Conservation (phyloP, 2,888 invertebrate species). For the Tinea trinotella region DNA sequence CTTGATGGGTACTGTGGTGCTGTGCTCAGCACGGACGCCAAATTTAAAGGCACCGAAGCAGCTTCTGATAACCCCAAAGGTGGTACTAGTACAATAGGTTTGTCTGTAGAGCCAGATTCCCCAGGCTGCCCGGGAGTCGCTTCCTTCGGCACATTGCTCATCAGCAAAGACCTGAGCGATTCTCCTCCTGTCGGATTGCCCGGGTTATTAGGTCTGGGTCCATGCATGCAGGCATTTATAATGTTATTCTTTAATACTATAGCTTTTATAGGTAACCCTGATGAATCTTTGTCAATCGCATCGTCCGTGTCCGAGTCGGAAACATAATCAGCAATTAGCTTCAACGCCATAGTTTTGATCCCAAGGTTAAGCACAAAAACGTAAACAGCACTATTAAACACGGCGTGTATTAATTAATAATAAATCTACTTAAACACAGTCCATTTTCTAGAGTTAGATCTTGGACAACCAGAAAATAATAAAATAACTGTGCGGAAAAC, state of each 20-base stretch:
- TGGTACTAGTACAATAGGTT: neutral
- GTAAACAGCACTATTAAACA: neutral
- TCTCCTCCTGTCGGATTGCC: neutral
- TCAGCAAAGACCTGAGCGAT: neutral
- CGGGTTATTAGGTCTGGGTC: slow-evolving; percentile 36
- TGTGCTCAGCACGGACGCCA: too few relatives aligned
- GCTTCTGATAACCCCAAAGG: neutral
- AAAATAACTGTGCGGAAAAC: slow-evolving; percentile 4
- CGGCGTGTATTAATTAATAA: neutral
- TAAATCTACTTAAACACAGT: neutral
- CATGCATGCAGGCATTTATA: slow-evolving; percentile 65
- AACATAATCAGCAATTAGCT: slow-evolving; percentile 61
- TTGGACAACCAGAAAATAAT: neutral
- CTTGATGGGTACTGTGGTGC: too few relatives aligned
- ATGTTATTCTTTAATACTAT: slow-evolving; percentile 68
- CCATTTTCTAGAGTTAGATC: slow-evolving; percentile 1
- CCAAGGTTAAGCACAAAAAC: slow-evolving; percentile 48
- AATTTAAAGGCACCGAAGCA: too few relatives aligned
- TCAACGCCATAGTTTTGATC: slow-evolving; percentile 63
- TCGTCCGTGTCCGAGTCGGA: slow-evolving; percentile 55
- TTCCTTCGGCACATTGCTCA: neutral
- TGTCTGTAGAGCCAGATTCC: neutral
- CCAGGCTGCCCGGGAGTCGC: neutral
- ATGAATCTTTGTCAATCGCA: neutral
- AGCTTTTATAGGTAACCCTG: slow-evolving; percentile 15